A percentile compares a stretch with the other conserved stretches of the same genome.
These are phyloP conservation scores for Actenoides lindsayi DNA, from an alignment of 2,113 vertebrate genomes.

Conservation along the genomic window DNA sequence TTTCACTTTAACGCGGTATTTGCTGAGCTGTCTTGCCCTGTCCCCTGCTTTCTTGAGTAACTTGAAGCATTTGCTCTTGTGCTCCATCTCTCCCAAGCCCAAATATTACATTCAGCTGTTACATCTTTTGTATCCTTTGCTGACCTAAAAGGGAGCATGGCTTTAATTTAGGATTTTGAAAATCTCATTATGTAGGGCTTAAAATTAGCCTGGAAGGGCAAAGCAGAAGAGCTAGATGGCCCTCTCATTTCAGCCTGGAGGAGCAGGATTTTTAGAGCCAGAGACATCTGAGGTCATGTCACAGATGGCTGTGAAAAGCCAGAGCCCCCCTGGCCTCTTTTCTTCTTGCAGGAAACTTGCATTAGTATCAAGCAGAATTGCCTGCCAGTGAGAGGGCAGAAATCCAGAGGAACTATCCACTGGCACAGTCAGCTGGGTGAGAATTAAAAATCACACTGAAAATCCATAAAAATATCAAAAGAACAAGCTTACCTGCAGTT, in stretches of 20 bases:
- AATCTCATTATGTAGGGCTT: neutral
- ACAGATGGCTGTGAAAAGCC: neutral
- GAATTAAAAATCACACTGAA: neutral
- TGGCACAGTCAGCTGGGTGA: neutral
- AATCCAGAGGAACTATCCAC: neutral
- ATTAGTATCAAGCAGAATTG: neutral
- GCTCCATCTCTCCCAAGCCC: neutral
- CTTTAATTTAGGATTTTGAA: neutral
- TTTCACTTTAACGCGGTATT: rapidly evolving
- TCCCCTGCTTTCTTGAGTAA: neutral
- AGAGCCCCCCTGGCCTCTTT: neutral
- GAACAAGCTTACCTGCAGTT: neutral
- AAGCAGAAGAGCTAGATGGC: neutral
- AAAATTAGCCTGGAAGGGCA: neutral
- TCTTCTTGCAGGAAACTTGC: neutral
- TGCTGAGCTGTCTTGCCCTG: neutral
- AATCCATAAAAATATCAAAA: neutral
- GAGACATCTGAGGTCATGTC: neutral
- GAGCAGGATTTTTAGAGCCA: neutral
- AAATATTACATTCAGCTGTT: neutral
- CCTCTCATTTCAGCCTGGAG: neutral
- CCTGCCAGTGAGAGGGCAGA: neutral
- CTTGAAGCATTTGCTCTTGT: neutral
- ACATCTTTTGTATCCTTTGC: neutral
- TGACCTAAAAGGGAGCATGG: neutral